Base-by-base conservation (phyloP, 2,888 invertebrate species). In the Dynastes grantii region DNA sequence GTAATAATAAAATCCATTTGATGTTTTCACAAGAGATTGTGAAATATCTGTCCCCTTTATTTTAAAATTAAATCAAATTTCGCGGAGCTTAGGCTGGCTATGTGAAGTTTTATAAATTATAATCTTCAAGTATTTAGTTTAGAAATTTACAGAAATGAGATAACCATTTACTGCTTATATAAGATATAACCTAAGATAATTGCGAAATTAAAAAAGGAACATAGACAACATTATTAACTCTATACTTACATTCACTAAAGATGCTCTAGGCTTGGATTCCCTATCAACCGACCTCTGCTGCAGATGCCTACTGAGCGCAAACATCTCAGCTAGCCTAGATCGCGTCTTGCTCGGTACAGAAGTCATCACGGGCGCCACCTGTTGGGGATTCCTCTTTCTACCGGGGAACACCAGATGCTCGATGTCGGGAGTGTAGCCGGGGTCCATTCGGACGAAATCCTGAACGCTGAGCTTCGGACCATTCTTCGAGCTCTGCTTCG, bases 351-450 rank as follows among this genome's bases (percentile, higher is more conserved):
- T 70, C 61, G 80, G 70, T 8, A 78, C 80, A 1, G 78, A 45
- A 76, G 84, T 79, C 37, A 76, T 87, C 83, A 84, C 82, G 71
- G 90, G 88, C 81, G 90, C 89, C 81, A 89, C 89, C 85, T 90
- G 88, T 83, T 87, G 88, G 32, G 86, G 86, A 81, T 85, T 85
- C 61, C 85, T 89, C 83, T 90, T 90, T 80, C 90, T 87, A 77
- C 89, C 88, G 27, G 90, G 91, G 81, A 91, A 91, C 78, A 91
- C 91, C 81, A 91, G 88, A 84, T 91, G 91, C 83, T 91, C 91
- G 84, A 91, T 91, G 85, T 92, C 91, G 79, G 91, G 89, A 71
- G 90, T 90, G 84, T 90, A 90, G 81, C 91, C 90, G 37, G 91
- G 91, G 87, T 89, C 89, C 86, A 88, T 88, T 37, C 89, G 84